A percentile compares a stretch with the other conserved stretches of the same genome.
These are phyloP conservation scores for Tachycineta bicolor DNA, from an alignment of 2,113 vertebrate genomes.

Conservation along the genomic window DNA sequence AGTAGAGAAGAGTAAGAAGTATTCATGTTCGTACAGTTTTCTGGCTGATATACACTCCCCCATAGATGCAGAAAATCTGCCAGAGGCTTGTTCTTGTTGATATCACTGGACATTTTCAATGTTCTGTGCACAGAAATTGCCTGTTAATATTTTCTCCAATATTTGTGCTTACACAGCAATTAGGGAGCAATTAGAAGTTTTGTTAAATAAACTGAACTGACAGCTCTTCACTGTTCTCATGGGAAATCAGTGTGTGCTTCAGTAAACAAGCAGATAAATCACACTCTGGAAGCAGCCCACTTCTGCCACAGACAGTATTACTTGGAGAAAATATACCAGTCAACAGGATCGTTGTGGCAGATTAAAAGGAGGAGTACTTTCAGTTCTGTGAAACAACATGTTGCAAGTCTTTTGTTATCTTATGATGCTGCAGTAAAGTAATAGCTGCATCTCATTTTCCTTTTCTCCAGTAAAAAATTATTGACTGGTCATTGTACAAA, in stretches of 20 bases:
- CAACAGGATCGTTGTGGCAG: not conserved
- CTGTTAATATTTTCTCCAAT: not conserved
- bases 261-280: slow-evolving; percentile 8
- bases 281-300: not conserved
- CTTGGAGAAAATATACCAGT: not conserved
- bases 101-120: not conserved
- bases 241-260: not conserved
- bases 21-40: not conserved
- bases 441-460: not conserved
- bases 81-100: not conserved
- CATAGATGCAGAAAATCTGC: not conserved
- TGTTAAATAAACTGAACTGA: not conserved
- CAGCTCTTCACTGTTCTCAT: not conserved
- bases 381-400: not conserved
- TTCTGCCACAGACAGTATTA: not conserved
- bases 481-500: not conserved
- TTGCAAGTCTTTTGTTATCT: not conserved
- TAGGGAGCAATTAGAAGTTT: not conserved
- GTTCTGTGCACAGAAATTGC: not conserved
- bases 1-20: not conserved
- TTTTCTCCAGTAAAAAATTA: not conserved
- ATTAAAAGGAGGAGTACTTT: not conserved
- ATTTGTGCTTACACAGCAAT: not conserved
- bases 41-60: not conserved
- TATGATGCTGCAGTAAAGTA: not conserved